Base-by-base conservation (phyloP, 2,888 invertebrate species). In the Pterostichus madidus region DNA sequence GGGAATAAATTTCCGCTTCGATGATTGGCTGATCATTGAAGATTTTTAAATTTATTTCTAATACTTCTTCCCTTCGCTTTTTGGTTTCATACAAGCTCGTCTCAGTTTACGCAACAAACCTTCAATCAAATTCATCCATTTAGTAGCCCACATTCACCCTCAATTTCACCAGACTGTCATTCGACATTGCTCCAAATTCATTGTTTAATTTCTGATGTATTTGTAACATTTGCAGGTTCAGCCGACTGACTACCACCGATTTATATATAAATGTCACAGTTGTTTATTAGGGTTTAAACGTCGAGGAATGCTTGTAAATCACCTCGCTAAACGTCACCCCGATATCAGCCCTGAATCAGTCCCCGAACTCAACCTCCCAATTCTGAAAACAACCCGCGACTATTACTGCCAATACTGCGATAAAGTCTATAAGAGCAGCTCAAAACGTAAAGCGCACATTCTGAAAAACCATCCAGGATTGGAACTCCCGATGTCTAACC, bases 381-480 rank as follows among this genome's bases (percentile, higher is more conserved):
- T 97, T 86, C 90, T 96, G 84, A 93, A 94, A 85, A 94, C 95
- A 11, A 95, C 95, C 59, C 92, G 94, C 11, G 94, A 95, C 87
- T 97, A 95, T 89, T 96, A 94, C 87, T 97, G 97, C 89, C 95
- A 94, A 86, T 95, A 95, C 86, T 97, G 97, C 89, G 94, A 95
- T 84, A 96, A 95, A 90, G 83, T 94, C 59, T 97, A 97, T 90
- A 95, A 96, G 88, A 95, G 96, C 84, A 96, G 95, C 87, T 95
- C 95, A 78, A 97, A 97, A 88, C 92, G 97, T 31, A 96, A 97
- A 89, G 92, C 93, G 0, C 97, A 97, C 88, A 95, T 96, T 84
- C 89, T 94, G 85, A 95, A 94, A 87, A 95, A 95, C 88, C 97
- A 97, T 91, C 97, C 97, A 0, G 97, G 96, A 81, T 92, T 93